Evolutionary conservation across 2,113 vertebrate genomes (phyloP), one percentile per base, ranked within the genome.

Genomic region (Bungarus multicinctus): DNA sequence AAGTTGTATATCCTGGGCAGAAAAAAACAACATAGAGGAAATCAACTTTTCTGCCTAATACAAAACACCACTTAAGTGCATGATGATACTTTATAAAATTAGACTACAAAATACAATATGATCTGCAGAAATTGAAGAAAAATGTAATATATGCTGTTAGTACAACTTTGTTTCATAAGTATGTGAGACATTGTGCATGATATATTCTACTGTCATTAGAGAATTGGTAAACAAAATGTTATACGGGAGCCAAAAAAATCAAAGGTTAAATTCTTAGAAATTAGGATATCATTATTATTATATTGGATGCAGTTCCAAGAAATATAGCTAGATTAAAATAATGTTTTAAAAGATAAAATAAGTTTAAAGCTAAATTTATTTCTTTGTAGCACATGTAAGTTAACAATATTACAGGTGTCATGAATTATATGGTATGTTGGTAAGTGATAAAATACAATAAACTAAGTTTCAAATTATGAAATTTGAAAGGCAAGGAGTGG

Each of bases 51-150:
- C 95, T 96, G 94, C 97, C 95, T 60, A 95, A 95, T 94, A 81
- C 95, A 95, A 96, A 96, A 94, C 93, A 95, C 95, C 90, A 96
- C 95, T 96, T 97, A 96, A 95, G 92, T 97, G 97, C 97, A 97
- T 97, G 97, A 95, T 96, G 96, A 90, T 96, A 95, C 85, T 91
- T 94, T 96, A 95, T 94, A 94, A 94, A 96, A 95, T 90, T 95
- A 96, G 94, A 87, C 34, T 58, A 90, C 45, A 96, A 94, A 95
- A 92, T 96, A 92, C 95, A 94, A 93, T 96, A 94, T 95, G 95
- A 94, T 96, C 95, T 94, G 94, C 93, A 93, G 91, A 90, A 95
- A 94, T 94, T 96, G 95, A 95, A 94, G 81, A 94, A 94, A 87
- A 92, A 95, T 89, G 30, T 92, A 88, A 93, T 97, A 95, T 96